These are phyloP conservation scores for Apistogramma diplotaenia DNA, from an alignment of 2,113 vertebrate genomes.

Conservation along the genomic window DNA sequence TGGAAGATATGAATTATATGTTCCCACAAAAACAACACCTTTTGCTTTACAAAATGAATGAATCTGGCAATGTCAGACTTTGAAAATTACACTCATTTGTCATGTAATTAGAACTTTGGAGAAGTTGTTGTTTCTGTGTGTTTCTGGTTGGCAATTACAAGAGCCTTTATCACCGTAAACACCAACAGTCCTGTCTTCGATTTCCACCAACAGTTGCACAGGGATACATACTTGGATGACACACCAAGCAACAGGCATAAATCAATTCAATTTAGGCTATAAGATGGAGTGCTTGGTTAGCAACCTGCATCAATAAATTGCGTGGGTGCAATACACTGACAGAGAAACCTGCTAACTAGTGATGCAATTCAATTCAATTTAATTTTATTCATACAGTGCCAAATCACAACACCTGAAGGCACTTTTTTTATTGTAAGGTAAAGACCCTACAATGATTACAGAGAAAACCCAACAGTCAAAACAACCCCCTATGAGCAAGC, in stretches of 20 bases:
- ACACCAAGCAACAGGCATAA: neutral
- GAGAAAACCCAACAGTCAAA: too few species aligned
- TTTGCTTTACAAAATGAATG: conserved; percentile 2
- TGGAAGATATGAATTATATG: neutral
- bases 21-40: conserved; percentile 7
- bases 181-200: neutral
- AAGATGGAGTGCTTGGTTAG: too few species aligned
- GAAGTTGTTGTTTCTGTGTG: neutral
- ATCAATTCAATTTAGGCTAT: too few species aligned
- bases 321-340: too few species aligned
- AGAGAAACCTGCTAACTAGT: too few species aligned
- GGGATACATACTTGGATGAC: neutral
- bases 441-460: too few species aligned
- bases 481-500: too few species aligned
- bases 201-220: neutral
- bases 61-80: conserved; percentile 23
- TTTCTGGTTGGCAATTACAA: neutral
- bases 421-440: too few species aligned
- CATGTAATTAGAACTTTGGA: conserved; percentile 17
- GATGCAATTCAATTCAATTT: too few species aligned
- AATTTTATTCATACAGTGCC: too few species aligned
- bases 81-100: conserved; percentile 1
- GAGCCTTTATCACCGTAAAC: neutral
- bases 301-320: too few species aligned
- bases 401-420: too few species aligned